phyloP scores from a whole-genome alignment of 2,113 vertebrate genomes.

The Muscicapa adusta region DNA sequence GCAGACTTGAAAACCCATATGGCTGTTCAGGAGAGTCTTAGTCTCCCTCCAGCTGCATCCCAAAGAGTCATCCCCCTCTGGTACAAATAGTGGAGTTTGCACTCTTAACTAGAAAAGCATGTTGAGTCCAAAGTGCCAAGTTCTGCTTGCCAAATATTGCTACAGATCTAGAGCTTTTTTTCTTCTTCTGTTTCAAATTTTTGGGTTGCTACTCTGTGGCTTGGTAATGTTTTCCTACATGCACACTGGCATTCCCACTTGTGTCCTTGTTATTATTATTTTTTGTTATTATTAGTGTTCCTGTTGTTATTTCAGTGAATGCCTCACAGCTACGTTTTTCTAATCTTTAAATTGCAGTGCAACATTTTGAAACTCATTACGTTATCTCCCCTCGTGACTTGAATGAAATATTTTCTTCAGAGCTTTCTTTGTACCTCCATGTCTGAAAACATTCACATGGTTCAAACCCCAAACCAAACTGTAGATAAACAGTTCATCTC shows the following conservation, averaged over 20 bases:
- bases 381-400: neutral
- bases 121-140: slow-evolving; percentile 30
- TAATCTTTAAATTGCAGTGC: neutral
- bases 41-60: slow-evolving; percentile 12
- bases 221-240: slow-evolving; percentile 7
- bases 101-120: slow-evolving; percentile 45
- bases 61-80: neutral
- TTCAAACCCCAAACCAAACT: neutral
- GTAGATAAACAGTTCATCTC: neutral
- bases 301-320: neutral
- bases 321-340: neutral
- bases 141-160: slow-evolving; percentile 21
- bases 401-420: neutral
- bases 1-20: neutral
- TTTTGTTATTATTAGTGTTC: neutral
- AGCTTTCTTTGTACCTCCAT: neutral
- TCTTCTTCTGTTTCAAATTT: slow-evolving; percentile 4
- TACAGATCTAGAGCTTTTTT: slow-evolving; percentile 16
- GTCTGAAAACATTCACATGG: neutral
- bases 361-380: neutral
- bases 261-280: neutral
- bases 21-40: neutral
- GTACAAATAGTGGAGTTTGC: neutral
- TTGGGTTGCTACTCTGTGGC: neutral
- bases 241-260: neutral